These are phyloP conservation scores for Laspeyria flexula DNA, from an alignment of 2,888 invertebrate species.

Conservation along the genomic window DNA sequence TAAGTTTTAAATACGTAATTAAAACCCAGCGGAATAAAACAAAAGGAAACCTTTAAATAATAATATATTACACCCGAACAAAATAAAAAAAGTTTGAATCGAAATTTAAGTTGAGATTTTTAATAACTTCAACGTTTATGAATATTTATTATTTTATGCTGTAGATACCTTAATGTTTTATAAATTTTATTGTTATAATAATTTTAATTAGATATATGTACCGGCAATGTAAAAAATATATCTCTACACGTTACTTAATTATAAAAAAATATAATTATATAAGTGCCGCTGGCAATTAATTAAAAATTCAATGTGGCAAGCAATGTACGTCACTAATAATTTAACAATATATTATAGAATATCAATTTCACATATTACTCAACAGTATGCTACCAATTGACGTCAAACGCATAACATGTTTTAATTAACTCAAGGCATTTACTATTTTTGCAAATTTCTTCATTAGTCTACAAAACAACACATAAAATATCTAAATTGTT, in stretches of 20 bases:
- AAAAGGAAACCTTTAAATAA: slow-evolving; percentile 9
- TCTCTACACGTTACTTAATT: no score
- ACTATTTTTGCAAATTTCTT: slow-evolving; percentile 1
- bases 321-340: not conserved
- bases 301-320: not conserved
- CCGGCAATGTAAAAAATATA: no score
- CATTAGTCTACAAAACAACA: not conserved
- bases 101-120: slow-evolving; percentile 28
- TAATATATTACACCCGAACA: slow-evolving; percentile 5
- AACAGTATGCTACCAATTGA: slow-evolving; percentile 1
- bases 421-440: slow-evolving; percentile 1
- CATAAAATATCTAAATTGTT: not conserved
- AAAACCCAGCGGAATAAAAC: slow-evolving; percentile 1
- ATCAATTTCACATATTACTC: slow-evolving; percentile 1
- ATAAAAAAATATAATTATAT: slow-evolving; percentile 7
- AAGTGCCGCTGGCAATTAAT: not conserved
- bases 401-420: slow-evolving; percentile 7
- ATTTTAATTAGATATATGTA: not conserved
- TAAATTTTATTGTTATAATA: slow-evolving; percentile 14
- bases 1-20: not conserved
- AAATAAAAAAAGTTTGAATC: slow-evolving; percentile 17
- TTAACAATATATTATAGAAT: not conserved
- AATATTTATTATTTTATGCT: slow-evolving; percentile 36
- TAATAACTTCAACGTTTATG: slow-evolving; percentile 31
- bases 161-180: slow-evolving; percentile 18